Base-by-base conservation (phyloP, 2,888 invertebrate species). In the Caenorhabditis sinica region DNA sequence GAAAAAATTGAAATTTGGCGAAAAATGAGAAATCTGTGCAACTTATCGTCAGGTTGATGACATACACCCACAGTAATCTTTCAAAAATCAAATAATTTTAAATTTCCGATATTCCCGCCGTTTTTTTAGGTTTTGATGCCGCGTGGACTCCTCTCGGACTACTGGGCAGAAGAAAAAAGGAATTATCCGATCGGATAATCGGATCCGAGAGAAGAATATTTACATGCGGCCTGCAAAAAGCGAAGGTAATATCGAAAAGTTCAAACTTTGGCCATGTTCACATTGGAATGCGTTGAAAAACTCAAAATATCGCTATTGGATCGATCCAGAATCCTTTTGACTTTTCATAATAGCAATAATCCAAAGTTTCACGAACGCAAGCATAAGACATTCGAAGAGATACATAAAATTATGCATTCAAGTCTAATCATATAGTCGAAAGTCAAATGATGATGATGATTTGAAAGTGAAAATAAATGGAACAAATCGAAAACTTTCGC, bases 401-500 rank as follows among this genome's bases (percentile, higher is more conserved):
- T 11, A 49, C 68, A 45, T 65, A 51, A 58, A 33, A 76, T 53
- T 61, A 74, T 73, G 43, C 53, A 74, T 81, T 81, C 68, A 49
- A 30, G n/a, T 20, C 74, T 81, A 74, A 81, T 81, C 74, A 81
- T 74, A 81, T 63, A 79, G 72, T 63, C 77, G 53, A 71, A 76
- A 60, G 68, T n/a, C n/a, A n/a, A n/a, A 76, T 68, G 76, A 68
- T 51, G 51, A 51, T 53, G 53, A 68, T 33, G 60, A 49, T 77
- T 77, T 66, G 83, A 73, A 83, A 83, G 71, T 82, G 33, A 63
- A 51, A 73, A 77, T 73, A 83, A 83, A 69, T 77, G 83, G 83
- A 83, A 83, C 83, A 74, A 79, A 79, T 79, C 83, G 83, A 83
- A 79, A 85, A 85, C 77, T 81, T 73, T 77, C 61, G 71, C 63